Conservation (phyloP, 2,797 vertebrate genomes). For the Oreonectes daqikongensis region DNA sequence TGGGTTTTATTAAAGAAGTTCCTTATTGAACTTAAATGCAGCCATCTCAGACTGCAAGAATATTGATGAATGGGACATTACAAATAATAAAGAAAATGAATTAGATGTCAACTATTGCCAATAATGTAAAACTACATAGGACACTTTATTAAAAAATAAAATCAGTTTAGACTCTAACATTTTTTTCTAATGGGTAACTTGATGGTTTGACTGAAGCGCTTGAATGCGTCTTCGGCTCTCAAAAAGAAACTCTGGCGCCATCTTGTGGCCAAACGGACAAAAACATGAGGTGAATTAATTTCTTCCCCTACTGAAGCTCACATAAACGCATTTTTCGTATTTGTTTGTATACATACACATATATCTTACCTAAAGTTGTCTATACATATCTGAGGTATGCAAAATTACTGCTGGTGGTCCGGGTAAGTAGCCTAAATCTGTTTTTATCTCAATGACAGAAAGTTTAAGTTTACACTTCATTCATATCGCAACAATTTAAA, state of each 20-base stretch:
- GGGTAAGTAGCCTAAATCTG: too few relatives aligned
- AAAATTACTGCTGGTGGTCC: too few relatives aligned
- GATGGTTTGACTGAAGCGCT: neutral
- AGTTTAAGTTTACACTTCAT: too few relatives aligned
- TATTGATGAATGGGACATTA: neutral
- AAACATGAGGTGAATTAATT: neutral
- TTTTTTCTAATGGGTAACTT: too few relatives aligned
- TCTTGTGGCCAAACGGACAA: slow-evolving; percentile 31
- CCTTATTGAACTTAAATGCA: neutral
- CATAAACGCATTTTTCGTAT: too few relatives aligned
- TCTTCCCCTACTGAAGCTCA: too few relatives aligned
- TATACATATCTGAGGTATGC: too few relatives aligned
- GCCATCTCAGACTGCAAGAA: neutral
- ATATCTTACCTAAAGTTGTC: too few relatives aligned
- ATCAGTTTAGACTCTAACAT: neutral
- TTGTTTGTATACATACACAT: too few relatives aligned
- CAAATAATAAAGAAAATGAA: neutral
- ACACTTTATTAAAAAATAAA: neutral
- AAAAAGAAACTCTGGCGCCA: slow-evolving; percentile 23
- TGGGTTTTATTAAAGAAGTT: slow-evolving; percentile 4
- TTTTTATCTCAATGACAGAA: too few relatives aligned
- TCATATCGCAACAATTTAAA: too few relatives aligned
- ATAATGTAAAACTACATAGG: neutral
- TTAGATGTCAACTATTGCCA: neutral
- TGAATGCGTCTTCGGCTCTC: neutral